Evolutionary conservation across 2,797 vertebrate genomes (phyloP), one percentile per base, ranked within the genome.

Genomic region (Pogoniulus pusillus): DNA sequence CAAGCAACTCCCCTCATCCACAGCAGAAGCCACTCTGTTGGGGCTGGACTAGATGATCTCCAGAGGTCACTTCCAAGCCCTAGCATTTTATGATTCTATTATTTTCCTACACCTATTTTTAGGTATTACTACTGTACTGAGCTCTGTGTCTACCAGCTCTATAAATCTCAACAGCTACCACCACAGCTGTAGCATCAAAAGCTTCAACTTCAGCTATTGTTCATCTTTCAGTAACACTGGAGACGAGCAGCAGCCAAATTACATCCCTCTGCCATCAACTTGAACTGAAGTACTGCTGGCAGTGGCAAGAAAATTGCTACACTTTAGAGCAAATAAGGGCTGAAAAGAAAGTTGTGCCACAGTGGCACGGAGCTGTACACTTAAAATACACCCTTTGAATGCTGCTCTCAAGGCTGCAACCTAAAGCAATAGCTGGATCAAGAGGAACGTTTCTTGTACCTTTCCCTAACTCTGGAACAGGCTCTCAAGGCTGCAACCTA

Each of bases 241-340:
- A 95, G 60, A 91, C 24, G 57, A 96, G 85, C 91, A 94, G 86
- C 70, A 86, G 72, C 39, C 89, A 94, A 91, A 85, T 93, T 91
- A 92, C 76, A 93, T 86, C 86, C 83, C 69, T 93, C 90, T 93
- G 69, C 88, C 85, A 93, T 93, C 82, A 90, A n/a, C 89, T 59
- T 79, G 63, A 89, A 32, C 82, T 80, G 85, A 94, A 94, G 85
- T 35, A 72, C 54, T 88, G 47, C 82, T 93, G 89, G 91, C 82
- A 85, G 73, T 91, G 80, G 87, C 75, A 95, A 65, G 85, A 94
- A 95, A 96, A 95, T 92, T 89, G 93, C 84, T 89, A n/a, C 32
- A 63, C 94, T 96, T 96, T 60, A 74, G 72, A 70, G 65, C 69
- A 94, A 93, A 92, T 58, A 91, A 85, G 82, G 80, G 75, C 30